Conservation (phyloP, 1,140 invertebrate genomes). For the Sarcophaga bullata region DNA sequence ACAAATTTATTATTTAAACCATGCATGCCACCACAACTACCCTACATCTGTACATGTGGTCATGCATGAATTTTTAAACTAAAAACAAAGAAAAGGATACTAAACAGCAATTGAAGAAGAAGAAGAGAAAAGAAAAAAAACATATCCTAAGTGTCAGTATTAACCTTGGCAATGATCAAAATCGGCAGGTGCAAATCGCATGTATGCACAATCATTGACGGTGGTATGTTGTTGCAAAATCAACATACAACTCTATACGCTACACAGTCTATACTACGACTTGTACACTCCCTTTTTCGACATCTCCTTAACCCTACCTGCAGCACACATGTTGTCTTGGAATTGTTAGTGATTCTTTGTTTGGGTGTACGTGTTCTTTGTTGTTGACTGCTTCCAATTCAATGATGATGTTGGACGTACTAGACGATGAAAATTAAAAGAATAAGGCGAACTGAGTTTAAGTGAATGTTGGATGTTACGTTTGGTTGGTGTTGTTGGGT, state of each 20-base stretch:
- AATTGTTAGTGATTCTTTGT: neutral
- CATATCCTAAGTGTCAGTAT: constrained; percentile 29
- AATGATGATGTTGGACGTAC: neutral
- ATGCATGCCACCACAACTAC: neutral
- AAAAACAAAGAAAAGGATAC: neutral
- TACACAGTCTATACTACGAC: neutral
- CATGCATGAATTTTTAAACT: neutral
- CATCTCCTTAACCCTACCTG: neutral
- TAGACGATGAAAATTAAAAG: neutral
- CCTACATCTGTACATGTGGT: neutral
- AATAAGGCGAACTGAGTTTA: neutral
- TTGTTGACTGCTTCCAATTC: neutral
- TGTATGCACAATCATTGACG: constrained; percentile 37
- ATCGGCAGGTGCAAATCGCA: constrained; percentile 40
- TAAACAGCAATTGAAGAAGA: too few species aligned
- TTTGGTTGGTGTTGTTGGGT: too few species aligned
- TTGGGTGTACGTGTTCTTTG: neutral
- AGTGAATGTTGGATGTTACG: too few species aligned
- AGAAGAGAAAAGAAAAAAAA: neutral
- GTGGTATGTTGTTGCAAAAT: constrained; percentile 34
- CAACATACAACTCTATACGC: constrained; percentile 31
- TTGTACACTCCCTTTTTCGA: neutral
- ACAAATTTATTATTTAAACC: neutral
- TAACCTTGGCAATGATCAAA: constrained; percentile 37
- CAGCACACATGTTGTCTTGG: too few species aligned